Percentiles rank a stretch among this genome's conserved stretches.
phyloP scores from a whole-genome alignment of 2,113 vertebrate species.

The Australoheros scitulus region DNA sequence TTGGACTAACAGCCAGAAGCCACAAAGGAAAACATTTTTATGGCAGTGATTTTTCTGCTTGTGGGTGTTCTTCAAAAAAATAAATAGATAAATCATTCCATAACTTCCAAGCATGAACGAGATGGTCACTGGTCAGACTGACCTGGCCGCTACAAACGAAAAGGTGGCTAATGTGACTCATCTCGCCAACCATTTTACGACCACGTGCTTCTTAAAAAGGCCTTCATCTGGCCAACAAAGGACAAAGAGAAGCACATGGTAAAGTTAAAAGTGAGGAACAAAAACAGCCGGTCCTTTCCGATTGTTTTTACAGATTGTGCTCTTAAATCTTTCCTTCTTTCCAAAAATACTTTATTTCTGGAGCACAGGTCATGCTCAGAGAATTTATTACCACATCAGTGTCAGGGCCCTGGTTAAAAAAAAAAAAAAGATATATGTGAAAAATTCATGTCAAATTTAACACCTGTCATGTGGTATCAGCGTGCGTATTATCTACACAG shows the following conservation, averaged over 20 bases:
- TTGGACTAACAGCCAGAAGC: background rate
- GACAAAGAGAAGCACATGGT: conserved; percentile 28
- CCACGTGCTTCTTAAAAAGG: conserved; percentile 15
- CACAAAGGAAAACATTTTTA: background rate
- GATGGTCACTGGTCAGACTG: background rate
- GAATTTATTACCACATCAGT: background rate
- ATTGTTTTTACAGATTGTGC: conserved; percentile 39
- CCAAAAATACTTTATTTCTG: background rate
- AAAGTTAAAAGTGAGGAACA: conserved; percentile 2
- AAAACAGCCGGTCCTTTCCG: background rate
- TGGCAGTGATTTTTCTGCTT: background rate
- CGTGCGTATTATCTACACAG: background rate
- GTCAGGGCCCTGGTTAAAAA: background rate
- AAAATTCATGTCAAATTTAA: background rate
- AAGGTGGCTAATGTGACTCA: conserved; percentile 25
- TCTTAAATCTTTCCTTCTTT: conserved; percentile 21
- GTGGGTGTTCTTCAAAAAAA: background rate
- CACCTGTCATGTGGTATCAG: background rate
- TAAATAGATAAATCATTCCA: background rate
- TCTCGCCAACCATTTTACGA: conserved; percentile 13
- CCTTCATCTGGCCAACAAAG: conserved; percentile 4
- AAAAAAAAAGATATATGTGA: background rate
- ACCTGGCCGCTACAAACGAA: background rate
- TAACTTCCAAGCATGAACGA: background rate
- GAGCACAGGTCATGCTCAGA: background rate